Percentiles rank a stretch among this genome's conserved stretches.
phyloP scores from a whole-genome alignment of 2,797 vertebrate species.

The Gallinago stenura region DNA sequence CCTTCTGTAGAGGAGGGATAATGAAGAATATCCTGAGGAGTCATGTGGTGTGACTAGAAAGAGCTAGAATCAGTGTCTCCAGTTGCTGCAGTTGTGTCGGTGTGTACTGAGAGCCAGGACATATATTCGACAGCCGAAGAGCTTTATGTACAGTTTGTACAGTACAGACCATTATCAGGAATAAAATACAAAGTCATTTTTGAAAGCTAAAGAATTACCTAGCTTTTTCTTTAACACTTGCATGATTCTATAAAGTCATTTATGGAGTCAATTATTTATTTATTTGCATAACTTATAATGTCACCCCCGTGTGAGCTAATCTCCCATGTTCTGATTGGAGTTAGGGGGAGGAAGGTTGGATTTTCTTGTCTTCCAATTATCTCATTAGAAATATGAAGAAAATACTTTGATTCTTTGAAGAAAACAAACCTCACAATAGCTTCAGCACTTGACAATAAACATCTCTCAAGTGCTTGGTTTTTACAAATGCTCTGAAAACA shows the following conservation, averaged over 20 bases:
- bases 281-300: background rate
- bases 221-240: background rate
- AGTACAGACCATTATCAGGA: background rate
- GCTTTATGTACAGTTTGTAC: background rate
- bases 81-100: background rate
- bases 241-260: background rate
- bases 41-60: background rate
- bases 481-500: background rate
- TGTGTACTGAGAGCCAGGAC: background rate
- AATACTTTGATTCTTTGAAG: background rate
- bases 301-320: background rate
- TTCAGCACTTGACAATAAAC: background rate
- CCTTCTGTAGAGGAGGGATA: background rate
- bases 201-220: background rate
- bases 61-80: fast-evolving
- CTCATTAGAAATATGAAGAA: background rate
- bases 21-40: background rate
- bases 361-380: background rate
- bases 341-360: background rate
- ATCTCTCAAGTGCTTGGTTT: background rate
- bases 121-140: background rate
- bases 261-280: background rate
- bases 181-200: background rate
- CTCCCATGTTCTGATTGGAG: background rate
- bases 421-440: background rate